Evolutionary conservation across 2,113 vertebrate species (phyloP).

Genomic region (Caranx ignobilis): DNA sequence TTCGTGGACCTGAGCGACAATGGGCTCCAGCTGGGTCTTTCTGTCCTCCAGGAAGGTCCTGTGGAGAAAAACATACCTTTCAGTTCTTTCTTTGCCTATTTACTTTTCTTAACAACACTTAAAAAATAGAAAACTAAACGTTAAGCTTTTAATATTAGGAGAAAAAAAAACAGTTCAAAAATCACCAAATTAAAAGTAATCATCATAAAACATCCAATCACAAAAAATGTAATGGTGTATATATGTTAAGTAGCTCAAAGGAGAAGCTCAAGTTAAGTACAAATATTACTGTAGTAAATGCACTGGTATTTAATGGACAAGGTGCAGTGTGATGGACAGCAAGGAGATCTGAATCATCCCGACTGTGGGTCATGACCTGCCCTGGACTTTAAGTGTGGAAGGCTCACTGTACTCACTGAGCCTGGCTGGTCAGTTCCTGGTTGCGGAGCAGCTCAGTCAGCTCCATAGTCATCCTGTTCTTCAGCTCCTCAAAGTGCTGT

Average conservation of each 20-base stretch:
- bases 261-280: no score
- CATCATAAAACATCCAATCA: no score
- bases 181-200: not conserved
- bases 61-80: not conserved
- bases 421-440: conserved; percentile 58
- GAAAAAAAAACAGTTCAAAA: not conserved
- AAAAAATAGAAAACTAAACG: not conserved
- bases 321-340: not conserved
- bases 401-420: conserved; percentile 69
- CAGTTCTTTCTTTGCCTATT: not conserved
- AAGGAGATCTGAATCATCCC: not conserved
- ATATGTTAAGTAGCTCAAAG: no score
- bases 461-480: conserved; percentile 50
- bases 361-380: not conserved
- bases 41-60: conserved; percentile 70
- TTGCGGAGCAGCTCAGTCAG: conserved; percentile 41
- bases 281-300: not conserved
- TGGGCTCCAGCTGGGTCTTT: conserved; percentile 65
- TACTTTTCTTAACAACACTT: not conserved
- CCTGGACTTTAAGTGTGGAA: not conserved
- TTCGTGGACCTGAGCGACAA: conserved; percentile 61
- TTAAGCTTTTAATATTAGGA: not conserved
- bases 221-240: no score
- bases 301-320: not conserved
- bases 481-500: conserved; percentile 66